Base-by-base conservation (phyloP, 2,888 invertebrate genomes). In the Melanostoma scalare region DNA sequence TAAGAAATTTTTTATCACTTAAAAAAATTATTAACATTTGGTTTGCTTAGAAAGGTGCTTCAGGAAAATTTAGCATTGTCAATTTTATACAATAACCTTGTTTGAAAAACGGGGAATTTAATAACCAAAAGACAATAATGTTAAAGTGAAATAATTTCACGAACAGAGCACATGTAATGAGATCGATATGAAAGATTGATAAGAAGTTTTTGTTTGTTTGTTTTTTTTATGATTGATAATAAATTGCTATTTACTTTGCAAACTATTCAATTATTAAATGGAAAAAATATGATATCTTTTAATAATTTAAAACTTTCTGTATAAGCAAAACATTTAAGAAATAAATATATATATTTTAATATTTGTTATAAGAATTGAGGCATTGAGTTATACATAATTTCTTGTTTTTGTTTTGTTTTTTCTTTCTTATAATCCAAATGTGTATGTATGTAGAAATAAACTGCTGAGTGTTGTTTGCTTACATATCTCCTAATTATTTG, bases 121-220 rank as follows among this genome's bases (percentile, higher is more conserved):
- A 20, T 2, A 30, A 48, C 36, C 3, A 63, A n/a, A 42, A 42
- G 42, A 8, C 42, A 61, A 68, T 53, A 72, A 72, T 75, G 72
- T 67, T 30, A 67, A 74, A 79, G 82, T 79, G 78, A 82, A 78
- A 67, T 60, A 75, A 65, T 69, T 85, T 44, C 82, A 40, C 75
- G 30, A 79, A 85, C 85, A 85, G 85, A 85, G 82, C 85, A 65
- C 85, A 85, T 88, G 87, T 89, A 89, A 88, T 89, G 89, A 89
- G 90, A 89, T 89, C 89, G 88, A 87, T 88, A 86, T 89, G 89
- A 89, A 89, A 89, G 89, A 88, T 89, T 87, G 89, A 89, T 86
- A 86, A 85, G 86, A 85, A 82, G 74, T 77, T 61, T 74, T 65
- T 84, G 65, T 63, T 44, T 67, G 50, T 69, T 44, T 65, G n/a